phyloP scores from a whole-genome alignment of 23 tunicate species.

The Clavelina lepadiformis region DNA sequence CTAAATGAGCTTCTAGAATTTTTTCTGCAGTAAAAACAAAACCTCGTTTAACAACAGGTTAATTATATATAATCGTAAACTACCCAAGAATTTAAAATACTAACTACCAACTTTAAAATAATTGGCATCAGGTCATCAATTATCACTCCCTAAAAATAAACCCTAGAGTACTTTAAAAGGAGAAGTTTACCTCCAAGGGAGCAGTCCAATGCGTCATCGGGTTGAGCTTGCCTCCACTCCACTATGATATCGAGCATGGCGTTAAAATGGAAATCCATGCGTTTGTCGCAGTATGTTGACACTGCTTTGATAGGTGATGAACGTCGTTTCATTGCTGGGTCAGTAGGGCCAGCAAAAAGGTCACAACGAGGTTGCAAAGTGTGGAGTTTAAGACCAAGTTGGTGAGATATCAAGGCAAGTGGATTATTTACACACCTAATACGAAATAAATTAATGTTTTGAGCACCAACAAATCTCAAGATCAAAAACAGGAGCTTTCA shows the following conservation, averaged over 20 bases:
- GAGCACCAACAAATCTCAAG: too few relatives aligned
- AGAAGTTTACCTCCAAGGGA: constrained; percentile 76
- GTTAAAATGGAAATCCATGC: constrained; percentile 92
- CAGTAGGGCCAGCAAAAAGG: constrained; percentile 38
- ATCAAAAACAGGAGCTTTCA: too few relatives aligned
- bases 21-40: constrained; percentile 21
- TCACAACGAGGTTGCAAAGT: constrained; percentile 63
- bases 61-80: too few relatives aligned
- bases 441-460: constrained; percentile 57
- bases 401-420: constrained; percentile 66
- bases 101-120: too few relatives aligned
- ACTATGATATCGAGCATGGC: constrained; percentile 75
- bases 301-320: constrained; percentile 32
- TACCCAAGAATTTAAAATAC: too few relatives aligned
- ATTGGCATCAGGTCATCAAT: too few relatives aligned
- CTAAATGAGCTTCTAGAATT: constrained; percentile 72
- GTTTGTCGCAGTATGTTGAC: constrained; percentile 55
- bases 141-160: too few relatives aligned
- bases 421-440: constrained; percentile 79
- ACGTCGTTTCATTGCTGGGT: background rate
- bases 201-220: constrained; percentile 47
- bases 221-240: constrained; percentile 83
- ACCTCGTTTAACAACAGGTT: too few relatives aligned
- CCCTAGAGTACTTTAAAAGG: too few relatives aligned
- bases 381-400: constrained; percentile 67